phyloP scores from a whole-genome alignment of 64 coral and sea anemone genomes.

The Stichodactyla helianthus region DNA sequence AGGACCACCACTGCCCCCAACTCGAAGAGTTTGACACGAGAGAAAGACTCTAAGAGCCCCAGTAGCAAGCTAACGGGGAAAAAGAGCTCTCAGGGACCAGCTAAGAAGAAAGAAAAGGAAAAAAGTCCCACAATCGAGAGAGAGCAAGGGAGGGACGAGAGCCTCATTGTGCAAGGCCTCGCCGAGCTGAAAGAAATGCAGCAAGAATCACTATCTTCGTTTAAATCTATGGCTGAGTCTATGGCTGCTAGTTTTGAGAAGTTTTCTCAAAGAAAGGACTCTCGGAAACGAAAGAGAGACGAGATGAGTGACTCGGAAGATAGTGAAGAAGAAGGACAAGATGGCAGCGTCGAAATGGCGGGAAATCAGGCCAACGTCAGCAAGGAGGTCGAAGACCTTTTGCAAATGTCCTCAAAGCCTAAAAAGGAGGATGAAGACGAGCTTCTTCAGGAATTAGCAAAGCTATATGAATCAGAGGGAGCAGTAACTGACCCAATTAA shows the following conservation, averaged over 20 bases:
- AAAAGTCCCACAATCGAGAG: too few species aligned
- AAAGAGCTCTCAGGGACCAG: too few species aligned
- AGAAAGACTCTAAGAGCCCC: too few species aligned
- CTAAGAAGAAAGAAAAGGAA: too few species aligned
- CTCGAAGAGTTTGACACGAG: too few species aligned
- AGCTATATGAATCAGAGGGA: too few species aligned
- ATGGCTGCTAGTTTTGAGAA: background rate
- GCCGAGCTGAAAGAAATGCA: background rate
- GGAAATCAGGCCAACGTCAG: slow-evolving; percentile 21
- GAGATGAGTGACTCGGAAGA: slow-evolving; percentile 16
- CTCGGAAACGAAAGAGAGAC: slow-evolving; percentile 27
- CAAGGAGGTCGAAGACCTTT: slow-evolving; percentile 24
- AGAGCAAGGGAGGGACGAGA: background rate
- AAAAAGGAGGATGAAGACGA: background rate
- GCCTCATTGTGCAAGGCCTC: slow-evolving; percentile 10
- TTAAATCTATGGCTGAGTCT: too few species aligned
- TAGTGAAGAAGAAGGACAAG: background rate
- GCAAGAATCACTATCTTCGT: too few species aligned
- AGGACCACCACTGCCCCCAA: too few species aligned
- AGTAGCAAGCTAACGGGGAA: too few species aligned
- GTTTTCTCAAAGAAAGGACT: slow-evolving; percentile 5
- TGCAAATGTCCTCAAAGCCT: background rate
- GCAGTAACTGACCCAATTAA: slow-evolving; percentile 28
- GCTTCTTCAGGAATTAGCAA: slow-evolving; percentile 33
- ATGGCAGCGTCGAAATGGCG: slow-evolving; percentile 1